Percentiles rank a stretch among this genome's conserved stretches.
phyloP scores from a whole-genome alignment of 2,888 invertebrate genomes.

The Heliconius erato region DNA sequence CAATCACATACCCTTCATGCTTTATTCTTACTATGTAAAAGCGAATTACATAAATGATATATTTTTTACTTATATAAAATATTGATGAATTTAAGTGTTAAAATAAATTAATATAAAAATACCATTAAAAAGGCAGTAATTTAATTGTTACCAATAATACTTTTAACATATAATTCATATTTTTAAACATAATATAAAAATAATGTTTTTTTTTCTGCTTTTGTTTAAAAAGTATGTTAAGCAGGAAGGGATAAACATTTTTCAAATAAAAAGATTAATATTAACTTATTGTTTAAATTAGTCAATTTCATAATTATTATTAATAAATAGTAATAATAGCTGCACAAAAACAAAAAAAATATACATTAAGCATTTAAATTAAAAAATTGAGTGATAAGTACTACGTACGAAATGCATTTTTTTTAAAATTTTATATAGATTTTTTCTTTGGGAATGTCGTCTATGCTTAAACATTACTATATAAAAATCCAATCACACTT shows the following conservation, averaged over 20 bases:
- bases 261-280: neutral
- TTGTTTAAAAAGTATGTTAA: no score
- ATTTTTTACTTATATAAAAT: neutral
- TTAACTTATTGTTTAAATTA: neutral
- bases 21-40: neutral
- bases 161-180: neutral
- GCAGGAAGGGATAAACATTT: neutral
- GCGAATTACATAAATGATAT: neutral
- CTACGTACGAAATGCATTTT: slow-evolving; percentile 35
- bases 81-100: neutral
- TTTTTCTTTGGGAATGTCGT: slow-evolving; percentile 41
- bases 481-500: slow-evolving; percentile 24
- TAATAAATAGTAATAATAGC: neutral
- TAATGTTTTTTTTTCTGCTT: no score
- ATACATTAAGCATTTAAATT: slow-evolving; percentile 27
- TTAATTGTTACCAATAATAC: no score
- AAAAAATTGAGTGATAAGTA: slow-evolving; percentile 45
- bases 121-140: no score
- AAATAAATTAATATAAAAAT: neutral
- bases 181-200: neutral
- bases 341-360: slow-evolving; percentile 2
- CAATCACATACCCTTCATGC: neutral
- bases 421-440: slow-evolving; percentile 23
- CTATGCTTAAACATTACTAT: slow-evolving; percentile 8
- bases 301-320: neutral